Base-by-base conservation (phyloP, 1,140 invertebrate species). In the Hyphantria cunea region DNA sequence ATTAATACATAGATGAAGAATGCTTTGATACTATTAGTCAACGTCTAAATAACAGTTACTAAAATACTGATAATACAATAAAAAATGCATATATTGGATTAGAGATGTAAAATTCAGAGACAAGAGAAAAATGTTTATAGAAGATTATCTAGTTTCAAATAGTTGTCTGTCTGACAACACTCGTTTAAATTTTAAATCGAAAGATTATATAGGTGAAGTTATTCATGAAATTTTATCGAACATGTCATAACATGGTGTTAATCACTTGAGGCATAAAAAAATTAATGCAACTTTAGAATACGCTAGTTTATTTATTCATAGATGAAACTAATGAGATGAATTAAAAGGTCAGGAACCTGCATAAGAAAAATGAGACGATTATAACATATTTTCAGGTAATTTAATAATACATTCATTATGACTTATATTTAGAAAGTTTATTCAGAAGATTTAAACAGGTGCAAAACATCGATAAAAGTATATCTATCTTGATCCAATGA, bases 101-200 rank as follows among this genome's bases (percentile, higher is more conserved):
- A 58, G 44, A 48, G 33, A 58, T 45, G 55, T 48, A 58, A 58
- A 58, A 58, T 58, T 45, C 48, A 58, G 55, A 48, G 55, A 58
- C 55, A 49, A 58, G 48, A 45, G 55, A 58, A 58, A 58, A 58
- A 58, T 58, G 33, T 39, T 12, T 15, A 58, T n/a, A n/a, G 45
- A 49, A 32, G 15, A 48, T 25, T 12, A 37, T 6, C 12, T 14
- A 17, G 33, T 32, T 58, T 31, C 42, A 49, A 49, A 44, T 48
- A 49, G 39, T 49, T 37, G 45, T 48, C 32, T 48, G 39, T 39
- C 34, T 58, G 55, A 58, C 55, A 58, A 58, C 55, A 48, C 55
- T 49, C 55, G 15, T 58, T 48, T 48, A 58, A 33, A 48, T 48
- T 37, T 58, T 45, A 58, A 58, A 58, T 58, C 45, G 11, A 39